Evolutionary conservation across 1,140 invertebrate species (phyloP), one percentile per base, ranked within the genome.

Genomic region (Apis dorsata): DNA sequence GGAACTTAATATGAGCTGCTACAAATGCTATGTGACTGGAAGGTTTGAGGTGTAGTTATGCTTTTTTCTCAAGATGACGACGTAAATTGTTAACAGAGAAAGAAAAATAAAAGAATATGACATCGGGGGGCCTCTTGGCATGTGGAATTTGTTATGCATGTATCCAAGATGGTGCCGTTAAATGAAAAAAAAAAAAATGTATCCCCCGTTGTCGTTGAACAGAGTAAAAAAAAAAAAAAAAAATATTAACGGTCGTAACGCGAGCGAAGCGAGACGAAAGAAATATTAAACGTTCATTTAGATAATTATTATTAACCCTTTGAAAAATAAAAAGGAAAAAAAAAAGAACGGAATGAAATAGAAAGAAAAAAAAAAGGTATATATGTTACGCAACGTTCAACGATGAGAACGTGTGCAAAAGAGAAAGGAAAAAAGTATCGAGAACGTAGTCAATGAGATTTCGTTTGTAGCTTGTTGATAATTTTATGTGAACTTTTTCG

Each of bases 81-180:
- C 82, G 55, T 28, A 73, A 90, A 87, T 62, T 75, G 69, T 84
- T 87, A 75, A 63, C 53, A 73, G 34, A 66, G 24, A 8, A 21
- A 76, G 10, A 24, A 24, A 49, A 49, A 65, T 24, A 19, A 76
- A 65, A 44, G 17, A 28, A 57, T 71, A 68, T 79, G 68, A 90
- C 88, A 89, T 49, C 28, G 84, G 90, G 93, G 92, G 90, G 92
- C 92, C 91, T 93, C 93, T 94, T 93, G 93, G 93, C 93, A 94
- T 94, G 93, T 93, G 93, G 93, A 94, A 94, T 94, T 94, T 94
- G 93, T 94, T 94, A 94, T 94, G 93, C 93, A 94, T 94, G 93
- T 92, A 93, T 86, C 93, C 93, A 93, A 94, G 92, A 93, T 88
- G 93, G 92, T 88, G 86, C 84, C 86, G 90, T 90, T 90, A 93